Percentiles rank a stretch among this genome's conserved stretches.
phyloP scores from a whole-genome alignment of 37 sponge, comb jelly and placozoan species.

The Diacarnus erythraeanus region DNA sequence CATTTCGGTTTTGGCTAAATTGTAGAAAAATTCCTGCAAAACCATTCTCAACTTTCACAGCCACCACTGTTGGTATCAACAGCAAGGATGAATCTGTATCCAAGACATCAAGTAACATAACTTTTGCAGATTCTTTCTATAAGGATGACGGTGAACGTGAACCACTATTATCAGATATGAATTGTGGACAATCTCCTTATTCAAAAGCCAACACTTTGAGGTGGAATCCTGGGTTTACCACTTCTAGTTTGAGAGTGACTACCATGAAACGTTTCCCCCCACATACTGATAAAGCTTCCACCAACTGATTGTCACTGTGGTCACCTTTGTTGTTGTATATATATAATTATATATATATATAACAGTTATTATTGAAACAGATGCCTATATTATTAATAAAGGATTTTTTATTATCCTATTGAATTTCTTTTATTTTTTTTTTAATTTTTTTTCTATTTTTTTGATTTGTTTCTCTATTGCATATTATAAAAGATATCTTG shows the following conservation, averaged over 20 bases:
- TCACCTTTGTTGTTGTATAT: background rate
- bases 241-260: background rate
- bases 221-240: background rate
- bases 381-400: background rate
- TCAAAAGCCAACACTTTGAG: too few relatives aligned
- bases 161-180: background rate
- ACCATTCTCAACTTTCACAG: background rate
- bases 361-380: background rate
- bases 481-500: background rate
- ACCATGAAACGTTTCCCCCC: background rate
- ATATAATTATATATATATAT: background rate
- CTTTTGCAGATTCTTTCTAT: slow-evolving; percentile 5
- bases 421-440: background rate
- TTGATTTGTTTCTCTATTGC: background rate
- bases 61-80: background rate
- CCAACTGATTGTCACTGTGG: background rate
- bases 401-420: background rate
- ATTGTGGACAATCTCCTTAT: background rate
- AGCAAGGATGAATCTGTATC: background rate
- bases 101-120: background rate
- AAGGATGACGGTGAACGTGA: background rate
- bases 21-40: background rate
- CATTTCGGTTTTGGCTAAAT: background rate
- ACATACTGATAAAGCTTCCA: background rate
- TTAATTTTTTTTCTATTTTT: background rate